phyloP scores from a whole-genome alignment of 2,888 invertebrate genomes.

The Xylophagus ater region DNA sequence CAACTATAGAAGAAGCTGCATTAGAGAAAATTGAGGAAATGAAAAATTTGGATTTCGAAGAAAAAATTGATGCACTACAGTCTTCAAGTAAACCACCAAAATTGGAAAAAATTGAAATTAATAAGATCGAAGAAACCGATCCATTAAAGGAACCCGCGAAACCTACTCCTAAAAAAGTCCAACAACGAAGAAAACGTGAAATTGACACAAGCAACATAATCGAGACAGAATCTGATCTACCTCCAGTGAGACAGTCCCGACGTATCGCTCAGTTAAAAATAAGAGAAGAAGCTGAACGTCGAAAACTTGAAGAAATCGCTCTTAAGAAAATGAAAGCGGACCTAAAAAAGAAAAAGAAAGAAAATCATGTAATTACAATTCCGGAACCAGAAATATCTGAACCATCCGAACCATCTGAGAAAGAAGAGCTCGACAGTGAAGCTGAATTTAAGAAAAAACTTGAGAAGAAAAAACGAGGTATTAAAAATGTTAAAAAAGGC shows the following conservation, averaged over 20 bases:
- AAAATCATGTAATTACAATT: conserved; percentile 20
- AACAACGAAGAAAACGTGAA: conserved; percentile 20
- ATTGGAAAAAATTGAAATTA: not conserved
- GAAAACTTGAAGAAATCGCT: conserved; percentile 64
- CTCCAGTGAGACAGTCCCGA: conserved; percentile 61
- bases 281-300: conserved; percentile 69
- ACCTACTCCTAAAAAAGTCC: conserved; percentile 5
- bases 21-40: too few species aligned
- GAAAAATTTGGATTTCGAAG: too few species aligned
- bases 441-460: conserved; percentile 34
- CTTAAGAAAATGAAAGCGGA: conserved; percentile 55
- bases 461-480: conserved; percentile 34
- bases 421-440: conserved; percentile 27
- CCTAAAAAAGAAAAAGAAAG: conserved; percentile 44
- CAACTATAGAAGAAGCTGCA: too few species aligned
- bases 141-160: not conserved
- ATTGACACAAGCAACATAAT: conserved; percentile 36
- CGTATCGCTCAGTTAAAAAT: conserved; percentile 81
- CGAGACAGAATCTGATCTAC: conserved; percentile 30
- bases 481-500: conserved; percentile 28
- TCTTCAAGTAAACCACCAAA: not conserved
- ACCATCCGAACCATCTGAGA: conserved; percentile 27
- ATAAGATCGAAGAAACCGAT: not conserved
- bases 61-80: too few species aligned
- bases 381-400: conserved; percentile 28